Evolutionary conservation across 1,140 invertebrate species (phyloP), one percentile per base, ranked within the genome.

Genomic region (Caenorhabditis inopinata): DNA sequence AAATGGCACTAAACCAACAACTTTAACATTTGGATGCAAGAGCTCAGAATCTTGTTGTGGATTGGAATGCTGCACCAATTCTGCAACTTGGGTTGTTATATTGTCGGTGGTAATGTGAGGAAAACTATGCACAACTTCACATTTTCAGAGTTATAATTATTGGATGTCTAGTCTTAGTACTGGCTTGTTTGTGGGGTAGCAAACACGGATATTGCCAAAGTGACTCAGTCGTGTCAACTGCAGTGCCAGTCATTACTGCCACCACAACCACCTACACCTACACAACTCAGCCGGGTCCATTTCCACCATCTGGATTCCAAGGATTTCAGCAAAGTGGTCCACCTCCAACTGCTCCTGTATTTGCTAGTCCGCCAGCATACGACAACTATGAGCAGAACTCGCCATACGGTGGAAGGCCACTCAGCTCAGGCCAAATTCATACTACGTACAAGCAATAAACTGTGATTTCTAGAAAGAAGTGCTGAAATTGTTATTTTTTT

Each of bases 1-100:
- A 38, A 68, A 68, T 68, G 58, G 58, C n/a, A 68, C 58, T 12
- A 68, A 68, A 68, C 58, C 58, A 68, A 68, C 58, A 68, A 68
- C 58, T 0, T 32, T 68, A n/a, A 38, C 32, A n/a, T 68, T 68
- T 38, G 58, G 58, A 38, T 68, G 58, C 12, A 68, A 18, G 27
- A 68, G 58, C 27, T 68, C 58, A 38, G 58, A 68, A 68, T 68
- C 58, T 38, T 68, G 58, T 68, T 68, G 58, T 68, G 58, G 58
- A 38, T 18, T 68, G 1, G 58, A 68, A 7, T 68, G 58, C 21
- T 68, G 58, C n/a, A 11, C 58, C 2, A 68, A 21, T 21, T 32
- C 25, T 7, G 21, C 58, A 7, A 38, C 58, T 21, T 68, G 14
- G 58, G 27, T 68, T 38, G 38, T 32, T 42, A 68, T 68, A 32